Conservation (phyloP, 2,113 vertebrate genomes). For the Otolemur garnettii region DNA sequence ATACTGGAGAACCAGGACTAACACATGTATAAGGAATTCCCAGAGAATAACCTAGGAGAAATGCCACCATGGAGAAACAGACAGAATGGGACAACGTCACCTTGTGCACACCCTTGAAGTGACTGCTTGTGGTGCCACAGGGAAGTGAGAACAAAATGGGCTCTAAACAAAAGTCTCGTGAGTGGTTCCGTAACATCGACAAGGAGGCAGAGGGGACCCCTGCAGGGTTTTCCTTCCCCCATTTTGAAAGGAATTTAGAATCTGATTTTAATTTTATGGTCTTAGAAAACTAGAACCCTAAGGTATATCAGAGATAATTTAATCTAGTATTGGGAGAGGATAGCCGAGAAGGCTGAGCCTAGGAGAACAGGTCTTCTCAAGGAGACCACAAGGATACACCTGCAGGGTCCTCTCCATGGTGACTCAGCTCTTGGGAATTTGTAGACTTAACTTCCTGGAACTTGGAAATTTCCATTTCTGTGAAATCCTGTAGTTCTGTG, state of each 20-base stretch:
- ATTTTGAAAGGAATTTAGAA: background rate
- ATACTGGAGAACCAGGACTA: background rate
- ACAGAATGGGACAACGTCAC: background rate
- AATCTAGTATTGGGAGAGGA: too few species aligned
- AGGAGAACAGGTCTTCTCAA: too few species aligned
- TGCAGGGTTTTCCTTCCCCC: background rate
- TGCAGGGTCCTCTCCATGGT: too few species aligned
- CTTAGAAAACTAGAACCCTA: background rate
- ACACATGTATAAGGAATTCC: background rate
- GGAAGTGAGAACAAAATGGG: background rate
- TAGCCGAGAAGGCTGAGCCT: too few species aligned
- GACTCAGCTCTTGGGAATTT: too few species aligned
- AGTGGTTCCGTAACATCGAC: background rate
- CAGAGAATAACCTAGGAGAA: background rate
- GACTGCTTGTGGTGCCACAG: background rate
- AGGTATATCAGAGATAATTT: background rate
- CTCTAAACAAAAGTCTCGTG: background rate
- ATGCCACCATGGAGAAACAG: background rate
- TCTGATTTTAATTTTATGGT: background rate
- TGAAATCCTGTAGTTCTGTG: too few species aligned
- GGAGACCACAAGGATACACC: too few species aligned
- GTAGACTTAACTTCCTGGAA: too few species aligned
- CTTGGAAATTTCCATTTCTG: too few species aligned
- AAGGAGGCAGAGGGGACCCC: rapidly evolving
- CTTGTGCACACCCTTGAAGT: background rate